Conservation (phyloP, 2,797 vertebrate genomes). For the Bufotes viridis region DNA sequence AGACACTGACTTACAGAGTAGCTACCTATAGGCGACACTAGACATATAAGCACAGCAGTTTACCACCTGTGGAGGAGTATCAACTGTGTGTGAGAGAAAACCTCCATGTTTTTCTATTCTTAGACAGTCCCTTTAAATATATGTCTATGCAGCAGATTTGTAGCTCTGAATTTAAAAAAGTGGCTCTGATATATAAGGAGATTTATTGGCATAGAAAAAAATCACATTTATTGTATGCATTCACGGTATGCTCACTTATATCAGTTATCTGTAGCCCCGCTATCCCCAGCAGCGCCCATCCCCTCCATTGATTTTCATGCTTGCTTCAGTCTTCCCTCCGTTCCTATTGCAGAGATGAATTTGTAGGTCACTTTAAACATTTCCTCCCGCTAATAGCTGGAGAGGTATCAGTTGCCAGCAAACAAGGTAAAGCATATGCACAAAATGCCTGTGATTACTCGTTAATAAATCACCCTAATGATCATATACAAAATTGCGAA, state of each 20-base stretch:
- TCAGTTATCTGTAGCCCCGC: neutral
- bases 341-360: slow-evolving; percentile 36
- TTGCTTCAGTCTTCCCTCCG: slow-evolving; percentile 3
- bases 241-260: neutral
- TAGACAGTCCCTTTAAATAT: neutral
- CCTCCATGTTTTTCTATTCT: too few relatives aligned
- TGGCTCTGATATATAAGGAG: too few relatives aligned
- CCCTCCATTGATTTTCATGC: slow-evolving; percentile 1
- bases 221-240: too few relatives aligned
- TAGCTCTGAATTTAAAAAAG: too few relatives aligned
- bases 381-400: slow-evolving; percentile 61
- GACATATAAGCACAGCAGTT: too few relatives aligned
- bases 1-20: too few relatives aligned
- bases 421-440: slow-evolving; percentile 73
- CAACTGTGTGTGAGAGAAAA: too few relatives aligned
- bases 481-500: slow-evolving; percentile 71
- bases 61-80: too few relatives aligned
- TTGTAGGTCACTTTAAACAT: slow-evolving; percentile 69
- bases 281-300: neutral
- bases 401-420: slow-evolving; percentile 68
- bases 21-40: too few relatives aligned
- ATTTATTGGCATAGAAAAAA: too few relatives aligned
- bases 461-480: slow-evolving; percentile 73
- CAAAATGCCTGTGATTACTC: slow-evolving; percentile 68
- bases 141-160: too few relatives aligned